Base-by-base conservation (phyloP, 2,888 invertebrate genomes). In the Dascillus cervinus region DNA sequence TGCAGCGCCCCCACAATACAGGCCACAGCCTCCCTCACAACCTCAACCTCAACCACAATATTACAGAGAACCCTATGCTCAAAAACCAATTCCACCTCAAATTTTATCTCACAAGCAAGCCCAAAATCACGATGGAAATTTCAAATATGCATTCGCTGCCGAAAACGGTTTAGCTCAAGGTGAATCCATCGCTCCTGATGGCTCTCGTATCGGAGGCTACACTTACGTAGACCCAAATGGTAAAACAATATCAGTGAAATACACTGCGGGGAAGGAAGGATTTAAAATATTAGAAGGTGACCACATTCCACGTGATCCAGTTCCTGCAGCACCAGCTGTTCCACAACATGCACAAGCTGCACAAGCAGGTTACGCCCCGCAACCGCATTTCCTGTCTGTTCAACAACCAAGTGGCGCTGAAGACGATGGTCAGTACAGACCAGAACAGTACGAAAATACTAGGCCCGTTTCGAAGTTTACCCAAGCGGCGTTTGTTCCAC, bases 131-230 rank as follows among this genome's bases (percentile, higher is more conserved):
- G 79, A 79, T 47, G 79, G 80, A 2, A 72, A 71, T 3, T 80
- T 81, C 60, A 77, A 76, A 32, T 80, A 73, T 49, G 72, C 77
- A 29, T 81, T 79, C 52, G 74, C 78, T 1, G 76, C 79, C 0
- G 80, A 81, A 60, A 79, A 79, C 49, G 80, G 80, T 0, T 60
- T 79, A 3, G 74, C 77, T 1, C 79, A 78, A 4, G 79, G 79
- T 0, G 80, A 80, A 52, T 71, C 70, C 39, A 79, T 81, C 17
- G 71, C 75, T 13, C 79, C 79, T 0, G 80, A 81, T 44, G 80
- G 80, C 3, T 73, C 75, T 23, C 61, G 80, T 36, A 71, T 73
- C 1, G 80, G 80, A 0, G 72, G 72, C 1, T 78, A 77, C 55
- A 73, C 75, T 46, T 78, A 77, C 63, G 72, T 75, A 37, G 79